Base-by-base conservation (phyloP, 2,888 invertebrate species). In the Nomada flava region DNA sequence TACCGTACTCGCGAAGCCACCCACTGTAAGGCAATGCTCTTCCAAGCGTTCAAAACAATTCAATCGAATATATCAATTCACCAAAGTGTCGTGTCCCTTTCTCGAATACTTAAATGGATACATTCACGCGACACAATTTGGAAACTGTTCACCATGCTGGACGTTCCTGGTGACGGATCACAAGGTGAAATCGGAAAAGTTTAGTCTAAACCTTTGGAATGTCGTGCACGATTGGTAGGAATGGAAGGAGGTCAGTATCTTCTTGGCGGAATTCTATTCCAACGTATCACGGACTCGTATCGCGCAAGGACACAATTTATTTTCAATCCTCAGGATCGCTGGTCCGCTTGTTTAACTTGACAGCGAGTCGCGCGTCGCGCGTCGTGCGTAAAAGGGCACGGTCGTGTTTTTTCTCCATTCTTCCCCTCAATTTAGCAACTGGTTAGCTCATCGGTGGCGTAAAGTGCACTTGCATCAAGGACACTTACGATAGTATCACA, bases 231-330 rank as follows among this genome's bases (percentile, higher is more conserved):
- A 71, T 59, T 26, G 47, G 9, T 59, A 53, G 13, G 13, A 55
- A 13, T 20, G 36, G 26, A 76, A 68, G 29, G 53, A 55, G 65
- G 82, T 55, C 86, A 79, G 83, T 76, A 80, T 13, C 70, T 83
- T 83, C 50, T 78, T 80, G 64, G 55, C 70, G 76, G 60, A 68
- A 73, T 79, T 83, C 57, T 36, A 78, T 80, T 63, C 63, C 63
- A 59, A 26, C 44, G 55, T 75, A 26, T 50, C 68, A 67, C 62
- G 68, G 77, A 52, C 50, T 70, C 55, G 62, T 67, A 26, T 64
- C 29, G 15, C 29, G 67, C 79, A 85, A 85, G 85, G 86, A 82
- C 83, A 63, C 57, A 15, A n/a, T 60, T 83, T 62, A 70, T 60
- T 62, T 69, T 50, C 59, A 44, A 63, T 76, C 74, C 23, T 23